A percentile compares a stretch with the other conserved stretches of the same genome.
Conservation (phyloP, 37 sponge, comb jelly and placozoan genomes). For the Beroe forskalii region DNA sequence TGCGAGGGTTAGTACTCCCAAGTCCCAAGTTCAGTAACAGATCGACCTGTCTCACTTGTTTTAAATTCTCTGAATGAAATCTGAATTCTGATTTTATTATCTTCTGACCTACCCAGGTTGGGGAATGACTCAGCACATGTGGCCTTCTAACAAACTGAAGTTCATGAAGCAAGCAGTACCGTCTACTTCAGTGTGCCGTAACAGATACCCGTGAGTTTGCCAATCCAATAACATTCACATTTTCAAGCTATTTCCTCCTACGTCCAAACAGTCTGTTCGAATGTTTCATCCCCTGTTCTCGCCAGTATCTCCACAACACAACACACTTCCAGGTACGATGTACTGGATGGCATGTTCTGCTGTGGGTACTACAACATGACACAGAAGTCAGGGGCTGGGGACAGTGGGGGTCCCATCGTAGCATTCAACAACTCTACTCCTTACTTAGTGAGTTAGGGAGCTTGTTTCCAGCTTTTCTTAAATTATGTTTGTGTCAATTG, state of each 20-base stretch:
- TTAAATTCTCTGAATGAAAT: no score
- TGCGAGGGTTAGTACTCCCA: background rate
- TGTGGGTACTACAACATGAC: background rate
- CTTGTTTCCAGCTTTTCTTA: no score
- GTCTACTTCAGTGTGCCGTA: background rate
- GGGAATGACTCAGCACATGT: background rate
- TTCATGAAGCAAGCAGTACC: background rate
- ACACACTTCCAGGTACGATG: background rate
- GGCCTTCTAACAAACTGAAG: background rate
- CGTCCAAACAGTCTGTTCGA: no score
- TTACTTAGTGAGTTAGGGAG: background rate
- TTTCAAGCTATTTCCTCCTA: no score
- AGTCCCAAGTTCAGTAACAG: background rate
- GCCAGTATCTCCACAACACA: no score
- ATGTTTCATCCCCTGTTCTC: no score
- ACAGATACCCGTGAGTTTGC: background rate
- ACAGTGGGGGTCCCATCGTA: background rate
- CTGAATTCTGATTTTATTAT: background rate
- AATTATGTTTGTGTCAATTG: no score
- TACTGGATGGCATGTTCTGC: background rate
- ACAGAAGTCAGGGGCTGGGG: background rate
- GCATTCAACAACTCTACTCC: background rate
- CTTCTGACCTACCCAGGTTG: background rate
- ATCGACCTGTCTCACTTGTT: no score
- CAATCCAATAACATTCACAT: background rate